Evolutionary conservation across 2,888 invertebrate genomes (phyloP).

Genomic region (Brachyptera risi): DNA sequence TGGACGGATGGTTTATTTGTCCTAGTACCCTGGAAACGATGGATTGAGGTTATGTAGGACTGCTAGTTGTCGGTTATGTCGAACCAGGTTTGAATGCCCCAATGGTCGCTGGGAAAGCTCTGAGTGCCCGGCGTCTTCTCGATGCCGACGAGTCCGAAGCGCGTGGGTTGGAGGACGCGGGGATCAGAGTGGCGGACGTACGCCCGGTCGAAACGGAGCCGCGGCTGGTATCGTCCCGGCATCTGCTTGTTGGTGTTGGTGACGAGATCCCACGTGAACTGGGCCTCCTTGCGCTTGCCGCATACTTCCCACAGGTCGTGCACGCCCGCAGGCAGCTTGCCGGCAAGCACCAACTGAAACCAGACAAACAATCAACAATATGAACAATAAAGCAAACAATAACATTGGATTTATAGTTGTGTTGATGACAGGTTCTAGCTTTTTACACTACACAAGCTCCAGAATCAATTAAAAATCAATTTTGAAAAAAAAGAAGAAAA

Average conservation of each 20-base stretch:
- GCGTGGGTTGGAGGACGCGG: slow-evolving; percentile 41
- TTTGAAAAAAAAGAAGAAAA: too few species aligned
- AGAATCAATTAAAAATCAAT: too few species aligned
- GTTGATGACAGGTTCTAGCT: too few species aligned
- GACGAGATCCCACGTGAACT: slow-evolving; percentile 55
- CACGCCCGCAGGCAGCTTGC: slow-evolving; percentile 45
- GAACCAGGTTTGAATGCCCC: slow-evolving; percentile 47
- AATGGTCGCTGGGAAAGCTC: slow-evolving; percentile 54
- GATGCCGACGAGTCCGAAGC: slow-evolving; percentile 52
- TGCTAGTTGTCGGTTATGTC: slow-evolving; percentile 29
- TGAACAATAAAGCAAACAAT: too few species aligned
- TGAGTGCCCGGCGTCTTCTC: slow-evolving; percentile 47
- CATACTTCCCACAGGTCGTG: slow-evolving; percentile 52
- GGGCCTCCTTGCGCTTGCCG: slow-evolving; percentile 49
- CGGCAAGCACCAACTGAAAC: slow-evolving; percentile 41
- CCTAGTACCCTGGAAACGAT: too few species aligned
- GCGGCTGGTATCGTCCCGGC: slow-evolving; percentile 42
- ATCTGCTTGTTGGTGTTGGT: slow-evolving; percentile 52
- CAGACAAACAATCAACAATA: too few species aligned
- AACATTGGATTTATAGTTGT: too few species aligned
- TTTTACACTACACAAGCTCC: too few species aligned
- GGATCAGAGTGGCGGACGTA: slow-evolving; percentile 43
- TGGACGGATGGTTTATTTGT: too few species aligned
- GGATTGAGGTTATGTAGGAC: too few species aligned
- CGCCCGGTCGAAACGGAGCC: slow-evolving; percentile 52